These are phyloP conservation scores for Galerucella calmariensis DNA, from an alignment of 2,888 invertebrate genomes.

Conservation along the genomic window DNA sequence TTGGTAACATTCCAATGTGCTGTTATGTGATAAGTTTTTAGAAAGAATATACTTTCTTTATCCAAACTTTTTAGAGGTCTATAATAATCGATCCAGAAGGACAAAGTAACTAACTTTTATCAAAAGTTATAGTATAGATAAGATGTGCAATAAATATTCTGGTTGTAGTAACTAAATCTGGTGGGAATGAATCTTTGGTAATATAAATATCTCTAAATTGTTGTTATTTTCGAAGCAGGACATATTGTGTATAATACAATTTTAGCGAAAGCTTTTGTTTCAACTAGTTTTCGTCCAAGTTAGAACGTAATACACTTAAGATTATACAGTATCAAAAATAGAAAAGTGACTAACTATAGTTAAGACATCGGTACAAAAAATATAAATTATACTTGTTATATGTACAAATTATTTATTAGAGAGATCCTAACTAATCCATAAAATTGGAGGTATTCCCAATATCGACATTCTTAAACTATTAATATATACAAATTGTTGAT, in stretches of 20 bases:
- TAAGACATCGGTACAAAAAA: conserved; percentile 37
- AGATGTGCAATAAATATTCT: background rate
- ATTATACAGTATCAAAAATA: conserved; percentile 43
- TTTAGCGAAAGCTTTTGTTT: conserved; percentile 18
- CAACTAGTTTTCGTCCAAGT: conserved; percentile 22
- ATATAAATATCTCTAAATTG: background rate
- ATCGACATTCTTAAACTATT: conserved; percentile 40
- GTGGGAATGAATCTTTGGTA: no score
- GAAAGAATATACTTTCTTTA: no score
- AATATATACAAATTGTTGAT: conserved; percentile 31
- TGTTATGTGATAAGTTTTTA: no score
- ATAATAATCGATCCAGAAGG: background rate
- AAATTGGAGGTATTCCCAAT: conserved; percentile 28
- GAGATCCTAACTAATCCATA: conserved; percentile 41
- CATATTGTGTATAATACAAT: conserved; percentile 1
- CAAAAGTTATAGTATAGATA: background rate
- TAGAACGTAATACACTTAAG: conserved; percentile 35
- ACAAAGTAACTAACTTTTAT: background rate
- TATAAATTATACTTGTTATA: conserved; percentile 42
- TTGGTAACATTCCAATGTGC: no score
- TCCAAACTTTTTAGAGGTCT: background rate
- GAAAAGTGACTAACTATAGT: conserved; percentile 41
- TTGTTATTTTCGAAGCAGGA: background rate
- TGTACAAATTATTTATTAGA: conserved; percentile 54
- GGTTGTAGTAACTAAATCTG: background rate